Percentiles rank a stretch among this genome's conserved stretches.
Conservation (phyloP, 92 coral and sea anemone genomes). For the Palythoa heliodiscus region DNA sequence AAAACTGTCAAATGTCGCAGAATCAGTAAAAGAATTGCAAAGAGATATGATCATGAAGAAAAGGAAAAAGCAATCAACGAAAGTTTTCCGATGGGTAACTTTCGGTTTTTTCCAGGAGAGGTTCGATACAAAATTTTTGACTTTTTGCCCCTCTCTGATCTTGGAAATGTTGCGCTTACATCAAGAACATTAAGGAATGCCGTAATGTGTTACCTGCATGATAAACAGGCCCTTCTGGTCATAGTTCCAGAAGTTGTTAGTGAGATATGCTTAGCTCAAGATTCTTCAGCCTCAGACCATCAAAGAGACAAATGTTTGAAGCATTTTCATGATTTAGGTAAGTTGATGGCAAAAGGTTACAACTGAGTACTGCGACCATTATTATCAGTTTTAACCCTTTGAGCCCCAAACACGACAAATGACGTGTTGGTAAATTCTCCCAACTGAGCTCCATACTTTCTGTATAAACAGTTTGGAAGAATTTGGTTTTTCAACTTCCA, state of each 20-base stretch:
- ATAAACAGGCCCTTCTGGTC: constrained; percentile 75
- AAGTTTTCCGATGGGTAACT: constrained; percentile 63
- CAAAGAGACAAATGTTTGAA: constrained; percentile 58
- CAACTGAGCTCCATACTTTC: too few relatives aligned
- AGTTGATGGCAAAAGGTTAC: constrained; percentile 15
- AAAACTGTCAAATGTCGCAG: constrained; percentile 77
- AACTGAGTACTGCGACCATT: too few relatives aligned
- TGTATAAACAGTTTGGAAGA: too few relatives aligned
- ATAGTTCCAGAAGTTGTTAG: constrained; percentile 69
- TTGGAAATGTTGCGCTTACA: constrained; percentile 80
- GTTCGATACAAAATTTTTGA: constrained; percentile 75
- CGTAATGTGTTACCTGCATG: constrained; percentile 71
- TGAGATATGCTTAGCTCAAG: constrained; percentile 34
- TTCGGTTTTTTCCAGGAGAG: constrained; percentile 79
- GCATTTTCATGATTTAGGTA: constrained; percentile 91
- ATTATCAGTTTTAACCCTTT: too few relatives aligned
- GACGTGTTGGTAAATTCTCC: too few relatives aligned
- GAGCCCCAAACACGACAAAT: too few relatives aligned
- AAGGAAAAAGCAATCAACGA: constrained; percentile 39
- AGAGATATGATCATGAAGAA: constrained; percentile 30
- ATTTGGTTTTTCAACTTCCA: too few relatives aligned
- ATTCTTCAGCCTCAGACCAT: constrained; percentile 52
- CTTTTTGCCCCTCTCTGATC: constrained; percentile 67
- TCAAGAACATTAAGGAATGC: constrained; percentile 81
- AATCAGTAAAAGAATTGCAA: constrained; percentile 49